These are phyloP conservation scores for Ernsta delagoae DNA, from an alignment of 2,888 invertebrate species.

Conservation along the genomic window DNA sequence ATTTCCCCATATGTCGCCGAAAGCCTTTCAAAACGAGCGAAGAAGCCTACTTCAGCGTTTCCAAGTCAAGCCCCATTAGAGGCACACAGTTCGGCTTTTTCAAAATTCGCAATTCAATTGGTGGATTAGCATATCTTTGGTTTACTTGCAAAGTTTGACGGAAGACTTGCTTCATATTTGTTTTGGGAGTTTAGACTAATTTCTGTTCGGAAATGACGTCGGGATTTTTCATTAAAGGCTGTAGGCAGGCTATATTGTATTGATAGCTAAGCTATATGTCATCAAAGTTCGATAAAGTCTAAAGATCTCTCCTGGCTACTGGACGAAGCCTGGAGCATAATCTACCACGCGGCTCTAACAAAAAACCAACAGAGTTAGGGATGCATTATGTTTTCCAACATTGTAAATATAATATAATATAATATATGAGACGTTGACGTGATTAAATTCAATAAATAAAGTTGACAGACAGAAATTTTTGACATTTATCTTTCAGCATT, in stretches of 20 bases:
- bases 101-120: slow-evolving; percentile 36
- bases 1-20: not conserved
- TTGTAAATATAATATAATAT: too few species aligned
- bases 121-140: slow-evolving; percentile 25
- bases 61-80: slow-evolving; percentile 32
- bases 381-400: too few species aligned
- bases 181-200: not conserved
- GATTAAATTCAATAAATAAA: too few species aligned
- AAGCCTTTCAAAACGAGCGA: slow-evolving; percentile 13
- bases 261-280: too few species aligned
- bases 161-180: not conserved
- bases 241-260: not conserved
- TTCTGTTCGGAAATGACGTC: not conserved
- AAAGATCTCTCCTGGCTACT: too few species aligned
- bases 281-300: too few species aligned
- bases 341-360: too few species aligned
- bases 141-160: slow-evolving; percentile 3
- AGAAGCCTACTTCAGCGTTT: slow-evolving; percentile 23
- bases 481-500: too few species aligned
- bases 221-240: not conserved
- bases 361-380: too few species aligned
- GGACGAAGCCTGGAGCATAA: too few species aligned
- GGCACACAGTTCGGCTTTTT: slow-evolving; percentile 33
- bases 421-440: too few species aligned
- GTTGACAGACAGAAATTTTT: too few species aligned